Evolutionary conservation across 1,140 invertebrate genomes (phyloP).

Genomic region (Nautilus pompilius): DNA sequence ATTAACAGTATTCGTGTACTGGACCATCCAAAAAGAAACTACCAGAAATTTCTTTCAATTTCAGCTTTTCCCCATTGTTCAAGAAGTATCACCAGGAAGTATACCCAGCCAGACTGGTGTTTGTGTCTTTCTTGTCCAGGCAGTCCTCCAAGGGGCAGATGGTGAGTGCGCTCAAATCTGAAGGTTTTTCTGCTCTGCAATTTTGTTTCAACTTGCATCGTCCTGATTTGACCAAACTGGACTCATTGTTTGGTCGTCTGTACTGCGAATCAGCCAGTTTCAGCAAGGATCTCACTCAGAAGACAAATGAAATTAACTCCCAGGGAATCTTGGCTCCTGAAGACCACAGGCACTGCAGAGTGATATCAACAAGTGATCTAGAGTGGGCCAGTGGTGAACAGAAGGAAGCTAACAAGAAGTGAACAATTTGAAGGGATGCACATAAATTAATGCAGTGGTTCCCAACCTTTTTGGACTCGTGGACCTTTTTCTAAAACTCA

Average conservation of each 20-base stretch:
- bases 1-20: no score
- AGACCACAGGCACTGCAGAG: no score
- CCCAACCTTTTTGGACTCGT: no score
- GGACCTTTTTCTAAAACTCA: no score
- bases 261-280: constrained; percentile 35
- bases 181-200: constrained; percentile 36
- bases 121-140: constrained; percentile 46
- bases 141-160: constrained; percentile 46
- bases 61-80: constrained; percentile 40
- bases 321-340: no score
- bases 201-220: constrained; percentile 39
- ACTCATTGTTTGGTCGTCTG: constrained; percentile 46
- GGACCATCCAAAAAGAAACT: no score
- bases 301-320: no score
- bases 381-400: no score
- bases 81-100: constrained; percentile 48
- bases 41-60: constrained; percentile 11
- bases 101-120: constrained; percentile 47
- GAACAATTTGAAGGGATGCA: no score
- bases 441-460: no score
- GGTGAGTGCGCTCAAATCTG: constrained; percentile 25
- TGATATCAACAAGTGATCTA: no score
- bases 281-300: constrained; percentile 19
- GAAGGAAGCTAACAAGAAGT: no score
- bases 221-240: constrained; percentile 51